Conservation (phyloP, 2,113 vertebrate genomes). For the Collichthys lucidus region DNA sequence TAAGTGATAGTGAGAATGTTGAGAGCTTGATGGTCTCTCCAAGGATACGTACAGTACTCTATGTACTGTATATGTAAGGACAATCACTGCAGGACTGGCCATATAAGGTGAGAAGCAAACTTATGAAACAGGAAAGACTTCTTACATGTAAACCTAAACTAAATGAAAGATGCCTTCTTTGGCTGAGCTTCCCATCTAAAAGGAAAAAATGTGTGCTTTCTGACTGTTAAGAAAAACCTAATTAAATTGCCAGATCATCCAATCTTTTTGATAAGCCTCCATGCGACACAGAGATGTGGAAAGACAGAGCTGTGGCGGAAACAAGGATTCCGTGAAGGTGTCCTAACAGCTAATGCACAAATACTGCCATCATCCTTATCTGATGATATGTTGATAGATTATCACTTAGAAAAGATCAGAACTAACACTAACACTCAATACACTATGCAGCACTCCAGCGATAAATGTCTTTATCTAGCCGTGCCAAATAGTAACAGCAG, state of each 20-base stretch:
- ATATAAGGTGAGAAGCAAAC: constrained; percentile 10
- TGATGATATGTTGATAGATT: too few species aligned
- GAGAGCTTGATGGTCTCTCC: background rate
- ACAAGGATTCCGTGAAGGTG: too few species aligned
- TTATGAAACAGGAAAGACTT: background rate
- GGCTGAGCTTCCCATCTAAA: too few species aligned
- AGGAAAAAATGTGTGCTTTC: too few species aligned
- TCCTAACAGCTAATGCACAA: too few species aligned
- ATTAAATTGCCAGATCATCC: too few species aligned
- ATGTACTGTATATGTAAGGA: background rate
- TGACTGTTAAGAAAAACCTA: too few species aligned
- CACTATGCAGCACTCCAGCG: background rate
- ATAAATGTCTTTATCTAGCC: background rate
- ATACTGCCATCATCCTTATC: too few species aligned
- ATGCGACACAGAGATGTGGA: too few species aligned
- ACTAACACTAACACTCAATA: background rate
- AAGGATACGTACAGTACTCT: background rate
- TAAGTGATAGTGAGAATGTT: background rate
- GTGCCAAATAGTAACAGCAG: background rate
- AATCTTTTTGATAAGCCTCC: too few species aligned
- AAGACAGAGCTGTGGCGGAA: too few species aligned
- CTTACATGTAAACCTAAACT: background rate
- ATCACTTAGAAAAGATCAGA: background rate
- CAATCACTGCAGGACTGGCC: background rate
- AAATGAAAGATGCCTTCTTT: too few species aligned